Evolutionary conservation across 1,140 invertebrate species (phyloP).

Genomic region (Arctopsyche grandis): DNA sequence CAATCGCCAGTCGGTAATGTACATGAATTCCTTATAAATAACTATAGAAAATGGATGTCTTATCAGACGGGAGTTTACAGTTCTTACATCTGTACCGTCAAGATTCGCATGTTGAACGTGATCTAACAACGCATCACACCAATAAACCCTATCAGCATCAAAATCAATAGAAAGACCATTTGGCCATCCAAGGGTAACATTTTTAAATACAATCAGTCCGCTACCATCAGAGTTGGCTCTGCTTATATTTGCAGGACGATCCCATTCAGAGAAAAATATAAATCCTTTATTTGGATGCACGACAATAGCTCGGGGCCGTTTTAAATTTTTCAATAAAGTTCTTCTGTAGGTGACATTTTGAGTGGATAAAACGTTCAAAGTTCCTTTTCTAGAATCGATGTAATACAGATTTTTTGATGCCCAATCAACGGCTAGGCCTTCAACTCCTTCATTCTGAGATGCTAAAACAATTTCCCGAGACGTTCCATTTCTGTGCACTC

Average conservation of each 20-base stretch:
- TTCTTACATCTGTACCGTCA: conserved; percentile 92
- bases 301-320: conserved; percentile 93
- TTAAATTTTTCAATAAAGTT: conserved; percentile 87
- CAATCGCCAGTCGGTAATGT: conserved; percentile 96
- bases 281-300: conserved; percentile 95
- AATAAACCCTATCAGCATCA: conserved; percentile 85
- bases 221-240: conserved; percentile 89
- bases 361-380: conserved; percentile 92
- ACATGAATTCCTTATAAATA: conserved; percentile 93
- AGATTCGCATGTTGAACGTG: conserved; percentile 96
- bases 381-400: conserved; percentile 96
- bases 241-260: conserved; percentile 94
- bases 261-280: conserved; percentile 97
- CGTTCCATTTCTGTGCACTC: conserved; percentile 89
- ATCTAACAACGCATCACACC: conserved; percentile 95
- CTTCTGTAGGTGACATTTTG: conserved; percentile 85
- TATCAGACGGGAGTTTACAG: conserved; percentile 88
- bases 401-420: conserved; percentile 97
- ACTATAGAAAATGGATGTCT: conserved; percentile 97
- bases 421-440: conserved; percentile 97
- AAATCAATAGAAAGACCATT: conserved; percentile 96
- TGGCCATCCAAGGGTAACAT: conserved; percentile 94
- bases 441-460: conserved; percentile 96
- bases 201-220: conserved; percentile 87
- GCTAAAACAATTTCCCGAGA: conserved; percentile 91